Base-by-base conservation (phyloP, 2,888 invertebrate species). In the Gortyna flavago region DNA sequence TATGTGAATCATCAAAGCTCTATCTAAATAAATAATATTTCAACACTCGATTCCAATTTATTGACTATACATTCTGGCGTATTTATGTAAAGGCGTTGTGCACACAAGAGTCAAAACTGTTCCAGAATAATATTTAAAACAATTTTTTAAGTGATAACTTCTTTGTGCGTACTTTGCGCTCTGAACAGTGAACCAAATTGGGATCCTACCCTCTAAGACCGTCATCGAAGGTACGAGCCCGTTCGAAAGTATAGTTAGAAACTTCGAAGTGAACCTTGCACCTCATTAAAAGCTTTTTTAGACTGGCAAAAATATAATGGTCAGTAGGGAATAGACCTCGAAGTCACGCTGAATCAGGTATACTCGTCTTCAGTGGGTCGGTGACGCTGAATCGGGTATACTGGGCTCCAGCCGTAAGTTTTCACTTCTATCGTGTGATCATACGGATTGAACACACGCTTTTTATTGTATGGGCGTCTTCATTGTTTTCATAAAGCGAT, bases 21-120 rank as follows among this genome's bases (percentile, higher is more conserved):
- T 65, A 35, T n/a, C 21, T 73, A 75, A 85, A 87, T 77, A 87
- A 85, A 85, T 85, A 85, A 75, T 84, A 74, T 87, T 80, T 87
- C 85, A 62, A 35, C 87, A 72, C 77, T 73, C 75, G 32, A 85
- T 87, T 78, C 16, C 54, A 85, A 74, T 85, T 72, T 80, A 85
- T 85, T 62, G 65, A 72, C 68, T 66, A 85, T 85, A 87, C 80
- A 76, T 87, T n/a, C 73, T 77, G 48, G 16, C 11, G 2, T 74
- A 75, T 87, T 84, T 75, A 70, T 65, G 9, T 80, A 59, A 59
- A 80, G 51, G 70, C 25, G 3, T 29, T 66, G 29, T 25, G 3
- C 66, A 83, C 16, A 77, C 25, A 5, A 18, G 6, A 32, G 21
- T 29, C 13, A 48, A 51, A 32, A 61, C 21, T 9, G 11, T 41